A percentile compares a stretch with the other conserved stretches of the same genome.
phyloP scores from a whole-genome alignment of 2,888 invertebrate genomes.

The Megaustenia siamemsis region DNA sequence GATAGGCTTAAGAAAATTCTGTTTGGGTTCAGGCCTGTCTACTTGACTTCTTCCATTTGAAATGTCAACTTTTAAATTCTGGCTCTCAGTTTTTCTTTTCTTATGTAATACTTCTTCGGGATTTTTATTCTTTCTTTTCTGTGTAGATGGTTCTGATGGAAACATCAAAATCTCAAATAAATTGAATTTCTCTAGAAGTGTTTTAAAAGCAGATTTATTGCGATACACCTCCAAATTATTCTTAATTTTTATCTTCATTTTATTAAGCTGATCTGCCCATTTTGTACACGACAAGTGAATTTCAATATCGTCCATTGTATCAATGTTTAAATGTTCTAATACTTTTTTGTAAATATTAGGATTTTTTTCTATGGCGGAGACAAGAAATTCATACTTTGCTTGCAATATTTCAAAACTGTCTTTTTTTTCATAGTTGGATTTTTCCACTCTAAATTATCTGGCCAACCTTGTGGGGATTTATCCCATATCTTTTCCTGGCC shows the following conservation, averaged over 20 bases:
- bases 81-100: neutral
- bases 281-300: neutral
- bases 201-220: no score
- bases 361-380: neutral
- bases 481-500: constrained; percentile 6
- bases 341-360: neutral
- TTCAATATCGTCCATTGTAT: neutral
- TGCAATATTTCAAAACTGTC: neutral
- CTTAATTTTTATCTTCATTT: no score
- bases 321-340: neutral
- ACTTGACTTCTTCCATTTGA: neutral
- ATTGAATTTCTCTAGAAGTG: neutral
- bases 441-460: constrained; percentile 14
- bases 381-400: neutral
- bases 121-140: neutral
- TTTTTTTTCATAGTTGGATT: constrained; percentile 28
- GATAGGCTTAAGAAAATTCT: neutral
- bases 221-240: no score
- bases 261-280: neutral
- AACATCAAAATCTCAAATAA: neutral
- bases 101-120: neutral
- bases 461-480: constrained; percentile 1
- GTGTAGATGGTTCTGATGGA: neutral
- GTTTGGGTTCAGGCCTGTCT: neutral
- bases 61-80: neutral